Conservation (phyloP, 2,113 vertebrate species). For the Rhagologus leucostigma region DNA sequence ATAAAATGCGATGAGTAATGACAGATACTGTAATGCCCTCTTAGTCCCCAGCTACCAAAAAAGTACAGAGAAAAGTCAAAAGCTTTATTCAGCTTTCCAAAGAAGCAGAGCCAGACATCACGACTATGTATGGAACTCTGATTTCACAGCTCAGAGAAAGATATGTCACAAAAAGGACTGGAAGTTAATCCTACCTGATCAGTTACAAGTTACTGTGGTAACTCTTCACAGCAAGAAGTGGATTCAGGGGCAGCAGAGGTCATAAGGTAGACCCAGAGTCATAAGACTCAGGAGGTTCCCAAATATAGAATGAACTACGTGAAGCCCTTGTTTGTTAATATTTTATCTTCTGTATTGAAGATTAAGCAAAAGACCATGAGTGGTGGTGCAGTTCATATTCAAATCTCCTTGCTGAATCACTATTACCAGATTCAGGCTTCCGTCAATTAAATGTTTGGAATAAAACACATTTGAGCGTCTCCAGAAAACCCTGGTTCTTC, state of each 20-base stretch:
- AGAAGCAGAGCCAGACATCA: background rate
- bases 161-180: background rate
- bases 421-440: background rate
- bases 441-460: fast-evolving
- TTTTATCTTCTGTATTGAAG: background rate
- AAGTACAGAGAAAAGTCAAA: background rate
- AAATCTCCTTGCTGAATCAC: background rate
- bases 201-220: background rate
- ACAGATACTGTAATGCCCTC: background rate
- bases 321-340: background rate
- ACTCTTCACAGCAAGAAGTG: background rate
- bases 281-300: background rate
- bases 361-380: background rate
- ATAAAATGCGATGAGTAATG: background rate
- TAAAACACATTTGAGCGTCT: background rate
- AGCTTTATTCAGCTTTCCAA: background rate
- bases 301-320: background rate
- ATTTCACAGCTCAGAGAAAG: background rate
- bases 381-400: background rate
- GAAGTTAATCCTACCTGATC: background rate
- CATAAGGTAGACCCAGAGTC: background rate
- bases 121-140: background rate
- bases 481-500: background rate
- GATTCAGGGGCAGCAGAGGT: background rate
- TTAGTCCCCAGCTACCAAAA: background rate